phyloP scores from a whole-genome alignment of 2,888 invertebrate species.

The Craniophora ligustri region DNA sequence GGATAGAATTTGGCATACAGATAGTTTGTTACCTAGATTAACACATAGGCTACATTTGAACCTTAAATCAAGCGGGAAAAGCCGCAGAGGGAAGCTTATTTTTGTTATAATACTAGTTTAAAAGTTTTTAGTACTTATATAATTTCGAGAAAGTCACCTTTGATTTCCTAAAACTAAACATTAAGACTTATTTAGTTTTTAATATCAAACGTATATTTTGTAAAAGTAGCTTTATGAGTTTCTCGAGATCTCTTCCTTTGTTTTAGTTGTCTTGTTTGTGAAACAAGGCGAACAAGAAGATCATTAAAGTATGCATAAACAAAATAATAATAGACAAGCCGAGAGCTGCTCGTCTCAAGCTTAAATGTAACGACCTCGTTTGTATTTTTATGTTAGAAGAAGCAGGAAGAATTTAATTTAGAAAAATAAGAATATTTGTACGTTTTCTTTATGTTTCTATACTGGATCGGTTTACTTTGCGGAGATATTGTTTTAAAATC shows the following conservation, averaged over 20 bases:
- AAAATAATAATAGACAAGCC: slow-evolving; percentile 37
- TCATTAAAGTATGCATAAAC: slow-evolving; percentile 44
- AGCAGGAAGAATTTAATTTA: slow-evolving; percentile 1
- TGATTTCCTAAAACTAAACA: slow-evolving; percentile 6
- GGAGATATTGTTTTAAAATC: too few species aligned
- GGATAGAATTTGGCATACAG: too few species aligned
- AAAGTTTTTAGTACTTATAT: too few species aligned
- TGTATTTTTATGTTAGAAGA: slow-evolving; percentile 10
- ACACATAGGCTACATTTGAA: too few species aligned
- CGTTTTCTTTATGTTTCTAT: too few species aligned
- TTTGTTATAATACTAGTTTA: too few species aligned
- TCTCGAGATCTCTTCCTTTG: slow-evolving; percentile 21
- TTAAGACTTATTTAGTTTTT: slow-evolving; percentile 14
- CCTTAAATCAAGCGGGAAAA: too few species aligned
- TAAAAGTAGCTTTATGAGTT: slow-evolving; percentile 39
- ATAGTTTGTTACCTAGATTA: too few species aligned
- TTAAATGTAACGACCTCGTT: slow-evolving; percentile 23
- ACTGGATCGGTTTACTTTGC: too few species aligned
- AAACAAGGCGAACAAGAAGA: slow-evolving; percentile 31
- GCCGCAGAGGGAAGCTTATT: too few species aligned
- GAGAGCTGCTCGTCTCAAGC: slow-evolving; percentile 3
- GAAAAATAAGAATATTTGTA: too few species aligned
- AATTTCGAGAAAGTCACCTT: too few species aligned
- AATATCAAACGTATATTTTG: slow-evolving; percentile 15
- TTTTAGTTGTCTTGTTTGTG: slow-evolving; percentile 44